These are phyloP conservation scores for Dermatemys mawii DNA, from an alignment of 2,113 vertebrate genomes.

Conservation along the genomic window DNA sequence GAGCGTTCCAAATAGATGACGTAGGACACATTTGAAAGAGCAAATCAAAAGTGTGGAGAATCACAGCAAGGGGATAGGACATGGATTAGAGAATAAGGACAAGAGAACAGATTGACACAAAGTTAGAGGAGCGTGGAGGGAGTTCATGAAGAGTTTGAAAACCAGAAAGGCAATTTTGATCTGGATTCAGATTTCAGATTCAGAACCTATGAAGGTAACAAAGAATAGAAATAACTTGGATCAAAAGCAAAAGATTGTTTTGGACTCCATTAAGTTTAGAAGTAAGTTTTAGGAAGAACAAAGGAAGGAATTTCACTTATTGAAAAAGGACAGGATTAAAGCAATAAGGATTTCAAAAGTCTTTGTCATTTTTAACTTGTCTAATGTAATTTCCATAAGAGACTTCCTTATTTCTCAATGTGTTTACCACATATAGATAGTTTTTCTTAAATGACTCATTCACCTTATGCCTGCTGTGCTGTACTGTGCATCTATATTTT, in stretches of 20 bases:
- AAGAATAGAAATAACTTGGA: background rate
- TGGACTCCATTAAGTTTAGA: background rate
- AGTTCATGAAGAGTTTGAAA: background rate
- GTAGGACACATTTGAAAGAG: background rate
- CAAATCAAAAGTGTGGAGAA: background rate
- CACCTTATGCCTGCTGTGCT: slow-evolving; percentile 2
- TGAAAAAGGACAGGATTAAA: background rate
- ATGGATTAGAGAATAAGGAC: background rate
- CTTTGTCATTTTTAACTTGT: background rate
- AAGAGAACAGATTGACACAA: background rate
- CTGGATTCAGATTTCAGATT: background rate
- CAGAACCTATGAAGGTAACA: background rate
- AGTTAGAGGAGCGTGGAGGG: background rate
- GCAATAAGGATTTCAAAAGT: background rate
- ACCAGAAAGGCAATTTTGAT: background rate
- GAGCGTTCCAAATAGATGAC: background rate
- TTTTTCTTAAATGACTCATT: slow-evolving; percentile 36
- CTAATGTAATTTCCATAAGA: background rate
- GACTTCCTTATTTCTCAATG: slow-evolving; percentile 10
- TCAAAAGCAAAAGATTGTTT: background rate
- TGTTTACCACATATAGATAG: background rate
- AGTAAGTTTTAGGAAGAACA: background rate
- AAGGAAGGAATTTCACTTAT: background rate
- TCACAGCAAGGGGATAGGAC: background rate
- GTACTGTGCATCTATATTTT: slow-evolving; percentile 31